A percentile compares a stretch with the other conserved stretches of the same genome.
Conservation (phyloP, 1,140 invertebrate species). For the Tachypleus tridentatus region DNA sequence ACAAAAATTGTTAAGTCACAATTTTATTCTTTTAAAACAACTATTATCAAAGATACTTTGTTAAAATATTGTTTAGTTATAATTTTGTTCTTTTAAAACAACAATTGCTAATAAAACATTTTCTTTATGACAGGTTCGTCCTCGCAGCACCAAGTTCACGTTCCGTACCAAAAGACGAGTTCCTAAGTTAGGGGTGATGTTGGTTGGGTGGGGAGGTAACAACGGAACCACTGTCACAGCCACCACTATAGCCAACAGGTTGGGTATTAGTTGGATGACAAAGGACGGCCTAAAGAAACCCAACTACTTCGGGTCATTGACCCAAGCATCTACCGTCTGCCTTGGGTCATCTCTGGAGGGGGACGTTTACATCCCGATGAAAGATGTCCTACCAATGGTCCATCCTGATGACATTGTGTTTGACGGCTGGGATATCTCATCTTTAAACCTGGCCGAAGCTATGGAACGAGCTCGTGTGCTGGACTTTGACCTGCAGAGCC, state of each 20-base stretch:
- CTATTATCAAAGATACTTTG: no score
- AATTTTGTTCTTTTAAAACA: no score
- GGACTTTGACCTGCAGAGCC: conserved; percentile 40
- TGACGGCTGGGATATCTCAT: conserved; percentile 94
- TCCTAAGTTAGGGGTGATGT: conserved; percentile 70
- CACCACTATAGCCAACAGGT: conserved; percentile 77
- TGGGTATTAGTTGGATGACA: conserved; percentile 67
- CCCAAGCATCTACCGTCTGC: conserved; percentile 73
- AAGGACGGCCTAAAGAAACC: conserved; percentile 58
- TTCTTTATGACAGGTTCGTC: conserved; percentile 26
- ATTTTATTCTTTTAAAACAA: no score
- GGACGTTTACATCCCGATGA: conserved; percentile 70
- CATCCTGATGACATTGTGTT: conserved; percentile 75
- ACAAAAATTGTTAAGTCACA: no score
- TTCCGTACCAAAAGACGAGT: conserved; percentile 52
- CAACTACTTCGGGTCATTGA: conserved; percentile 84
- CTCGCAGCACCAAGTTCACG: conserved; percentile 28
- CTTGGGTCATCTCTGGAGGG: conserved; percentile 53
- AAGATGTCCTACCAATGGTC: conserved; percentile 72
- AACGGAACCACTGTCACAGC: conserved; percentile 89
- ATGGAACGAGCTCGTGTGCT: conserved; percentile 63
- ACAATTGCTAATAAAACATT: neutral
- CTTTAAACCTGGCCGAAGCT: conserved; percentile 65
- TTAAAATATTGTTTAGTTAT: no score
- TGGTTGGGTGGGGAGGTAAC: conserved; percentile 92